phyloP scores from a whole-genome alignment of 2,113 vertebrate genomes.

The Pelobates fuscus region DNA sequence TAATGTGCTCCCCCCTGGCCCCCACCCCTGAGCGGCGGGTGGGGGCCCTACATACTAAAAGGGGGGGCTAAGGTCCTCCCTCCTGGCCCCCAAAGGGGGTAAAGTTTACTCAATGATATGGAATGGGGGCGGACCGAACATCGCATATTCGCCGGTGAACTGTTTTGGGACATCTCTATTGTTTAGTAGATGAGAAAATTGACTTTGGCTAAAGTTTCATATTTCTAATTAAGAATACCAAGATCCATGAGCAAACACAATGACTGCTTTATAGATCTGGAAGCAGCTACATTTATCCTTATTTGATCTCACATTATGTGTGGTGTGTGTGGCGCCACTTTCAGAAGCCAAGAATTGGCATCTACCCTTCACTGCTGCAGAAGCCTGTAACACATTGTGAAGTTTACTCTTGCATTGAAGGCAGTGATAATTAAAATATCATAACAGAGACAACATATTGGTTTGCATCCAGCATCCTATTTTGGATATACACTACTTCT shows the following conservation, averaged over 20 bases:
- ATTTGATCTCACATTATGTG: conserved; percentile 43
- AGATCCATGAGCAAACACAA: conserved; percentile 28
- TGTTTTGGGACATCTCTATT: too few species aligned
- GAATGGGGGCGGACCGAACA: too few species aligned
- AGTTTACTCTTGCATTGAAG: conserved; percentile 16
- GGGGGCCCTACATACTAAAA: too few species aligned
- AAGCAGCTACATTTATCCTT: conserved; percentile 37
- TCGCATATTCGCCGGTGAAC: too few species aligned
- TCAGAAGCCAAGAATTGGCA: conserved; percentile 43
- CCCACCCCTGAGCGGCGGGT: too few species aligned
- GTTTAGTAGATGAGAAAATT: neutral
- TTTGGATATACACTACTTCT: conserved; percentile 21
- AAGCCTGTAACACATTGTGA: conserved; percentile 35
- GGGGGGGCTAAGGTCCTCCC: too few species aligned
- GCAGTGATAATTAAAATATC: conserved; percentile 39
- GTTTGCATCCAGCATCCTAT: conserved; percentile 19
- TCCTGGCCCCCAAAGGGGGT: too few species aligned
- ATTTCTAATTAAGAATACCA: conserved; percentile 36
- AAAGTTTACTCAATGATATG: too few species aligned
- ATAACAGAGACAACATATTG: conserved; percentile 39
- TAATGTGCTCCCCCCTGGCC: too few species aligned
- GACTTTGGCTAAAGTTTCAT: conserved; percentile 33
- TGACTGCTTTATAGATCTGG: conserved; percentile 39
- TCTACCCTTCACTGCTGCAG: conserved; percentile 12
- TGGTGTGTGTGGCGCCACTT: conserved; percentile 45